Base-by-base conservation (phyloP, 2,888 invertebrate species). In the Thymelicus lineola region DNA sequence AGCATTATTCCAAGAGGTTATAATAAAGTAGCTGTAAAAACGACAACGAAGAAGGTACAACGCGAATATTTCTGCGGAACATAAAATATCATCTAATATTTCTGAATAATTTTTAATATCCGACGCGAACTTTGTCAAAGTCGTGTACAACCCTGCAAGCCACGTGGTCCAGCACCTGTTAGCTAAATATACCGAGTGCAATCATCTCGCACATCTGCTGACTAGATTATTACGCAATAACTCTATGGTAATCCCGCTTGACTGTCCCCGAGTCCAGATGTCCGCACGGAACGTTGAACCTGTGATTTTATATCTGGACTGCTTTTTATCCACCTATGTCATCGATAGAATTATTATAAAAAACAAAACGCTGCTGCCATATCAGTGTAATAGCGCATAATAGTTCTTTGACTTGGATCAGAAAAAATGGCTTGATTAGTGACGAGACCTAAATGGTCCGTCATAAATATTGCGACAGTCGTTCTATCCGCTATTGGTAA, bases 151-250 rank as follows among this genome's bases (percentile, higher is more conserved):
- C 91, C 90, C 90, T 91, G 82, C 62, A 17, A 59, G 73, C 90
- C 91, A 89, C 90, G 79, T 77, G 90, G 87, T 86, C 80, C 74
- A 83, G 80, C 93, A 93, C 93, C 93, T 93, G 93, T 91, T 87
- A 80, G 83, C 86, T 89, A 90, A 88, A 89, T 89, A 87, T 88
- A 89, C 83, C 82, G 74, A 80, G 82, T 78, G 88, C 88, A 93
- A 91, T 91, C 91, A 90, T 86, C 90, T 84, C 80, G 80, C 77
- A 78, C 93, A 93, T 90, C 93, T 93, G 93, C 91, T 77, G 79
- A 78, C 82, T 86, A 84, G 86, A 86, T 87, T 88, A 89, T 93
- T 89, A 87, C 87, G 91, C 89, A 93, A 92, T 90, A 86, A 86
- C 82, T 86, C 82, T 81, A 82, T 80, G 84, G 80, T 87, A 87